Base-by-base conservation (phyloP, 2,888 invertebrate species). In the Thereva unica region DNA sequence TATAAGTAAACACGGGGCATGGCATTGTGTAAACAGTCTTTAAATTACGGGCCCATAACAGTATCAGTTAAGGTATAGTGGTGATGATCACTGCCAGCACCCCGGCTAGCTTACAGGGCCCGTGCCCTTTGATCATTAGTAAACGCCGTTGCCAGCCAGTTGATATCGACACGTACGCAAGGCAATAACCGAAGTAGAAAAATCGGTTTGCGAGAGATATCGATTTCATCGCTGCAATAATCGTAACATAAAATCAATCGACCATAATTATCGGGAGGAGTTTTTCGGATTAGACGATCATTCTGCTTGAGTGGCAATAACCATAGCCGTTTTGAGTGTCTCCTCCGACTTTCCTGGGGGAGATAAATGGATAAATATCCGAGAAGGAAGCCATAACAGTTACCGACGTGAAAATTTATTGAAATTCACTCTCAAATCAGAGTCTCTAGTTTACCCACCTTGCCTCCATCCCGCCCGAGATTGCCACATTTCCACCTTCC, bases 181-280 rank as follows among this genome's bases (percentile, higher is more conserved):
- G 42, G 35, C 56, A 56, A 23, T 23, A 44, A 56, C 44, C 34
- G 5, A 35, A 10, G 34, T 44, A 44, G 44, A 56, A 56, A 56
- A 56, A 56, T 56, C 12, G 38, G 7, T 47, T 49, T 7, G 8
- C 40, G 35, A 42, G 44, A 12, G 53, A 44, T 64, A 64, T 64
- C 64, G 53, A 64, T 64, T 64, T 53, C 64, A 64, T 64, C 53
- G 44, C 12, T 38, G 44, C 53, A 64, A 53, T 64, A 64, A 64
- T 64, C 64, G 64, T 64, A 64, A 64, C 64, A 64, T 64, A 64
- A 64, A 64, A 64, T 64, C 64, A 64, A 64, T 64, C 64, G 64
- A 64, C 64, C 64, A 53, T 64, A 64, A 64, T 64, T 64, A 64
- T 64, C 53, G 44, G 38, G 59, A 47, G 59, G 59, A 59, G 49